These are phyloP conservation scores for Nasonia oneida DNA, from an alignment of 2,888 invertebrate species.

Conservation along the genomic window DNA sequence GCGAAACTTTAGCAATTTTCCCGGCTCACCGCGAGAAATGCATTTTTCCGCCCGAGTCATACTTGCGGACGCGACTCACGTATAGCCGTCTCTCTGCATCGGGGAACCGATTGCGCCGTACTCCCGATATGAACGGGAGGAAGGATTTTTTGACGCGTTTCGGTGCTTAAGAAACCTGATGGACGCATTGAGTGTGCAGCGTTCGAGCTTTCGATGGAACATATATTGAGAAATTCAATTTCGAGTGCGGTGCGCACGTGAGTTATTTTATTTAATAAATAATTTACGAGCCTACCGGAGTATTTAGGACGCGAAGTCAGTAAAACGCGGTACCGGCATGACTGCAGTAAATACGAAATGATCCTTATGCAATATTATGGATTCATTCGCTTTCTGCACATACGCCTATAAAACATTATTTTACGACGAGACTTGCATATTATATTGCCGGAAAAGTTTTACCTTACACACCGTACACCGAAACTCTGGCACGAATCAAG, in stretches of 20 bases:
- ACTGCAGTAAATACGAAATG: not conserved
- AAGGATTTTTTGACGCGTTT: not conserved
- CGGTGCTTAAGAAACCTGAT: not conserved
- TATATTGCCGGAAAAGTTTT: not conserved
- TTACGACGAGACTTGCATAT: not conserved
- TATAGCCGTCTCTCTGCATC: conserved; percentile 1
- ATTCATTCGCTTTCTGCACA: not conserved
- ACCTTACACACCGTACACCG: too few relatives aligned
- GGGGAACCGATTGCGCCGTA: not conserved
- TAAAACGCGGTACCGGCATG: not conserved
- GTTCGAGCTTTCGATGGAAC: not conserved
- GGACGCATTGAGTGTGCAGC: not conserved
- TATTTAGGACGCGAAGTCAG: not conserved
- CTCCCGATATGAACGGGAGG: not conserved
- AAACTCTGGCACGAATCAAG: too few relatives aligned
- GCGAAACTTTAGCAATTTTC: conserved; percentile 47
- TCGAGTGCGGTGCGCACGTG: not conserved
- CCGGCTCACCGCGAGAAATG: conserved; percentile 19
- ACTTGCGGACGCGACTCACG: conserved; percentile 27
- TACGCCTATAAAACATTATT: not conserved
- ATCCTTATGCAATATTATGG: not conserved
- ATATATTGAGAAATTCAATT: not conserved
- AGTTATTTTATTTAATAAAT: not conserved
- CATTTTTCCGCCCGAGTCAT: not conserved
- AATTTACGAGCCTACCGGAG: not conserved